Conservation (phyloP, 1,140 invertebrate genomes). For the Copidosoma floridanum region DNA sequence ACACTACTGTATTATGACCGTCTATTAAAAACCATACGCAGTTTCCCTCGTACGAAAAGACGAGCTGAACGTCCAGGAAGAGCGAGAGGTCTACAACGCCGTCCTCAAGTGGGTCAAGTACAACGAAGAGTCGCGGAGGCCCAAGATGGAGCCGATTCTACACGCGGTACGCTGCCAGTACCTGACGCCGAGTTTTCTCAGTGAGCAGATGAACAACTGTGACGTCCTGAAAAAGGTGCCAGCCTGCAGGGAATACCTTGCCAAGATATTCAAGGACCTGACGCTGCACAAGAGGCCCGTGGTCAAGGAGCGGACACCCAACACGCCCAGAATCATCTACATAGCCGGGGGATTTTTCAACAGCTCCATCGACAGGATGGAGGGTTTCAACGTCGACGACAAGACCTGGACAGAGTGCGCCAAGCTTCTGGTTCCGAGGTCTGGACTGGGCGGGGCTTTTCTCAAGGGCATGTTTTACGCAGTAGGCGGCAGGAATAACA, state of each 20-base stretch:
- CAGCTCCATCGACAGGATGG: constrained; percentile 81
- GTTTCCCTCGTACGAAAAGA: constrained; percentile 80
- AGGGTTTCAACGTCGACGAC: constrained; percentile 84
- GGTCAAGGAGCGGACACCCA: constrained; percentile 80
- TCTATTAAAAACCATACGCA: too few relatives aligned
- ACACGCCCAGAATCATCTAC: constrained; percentile 83
- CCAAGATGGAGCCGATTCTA: constrained; percentile 84
- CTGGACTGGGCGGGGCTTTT: constrained; percentile 85
- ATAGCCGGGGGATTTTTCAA: constrained; percentile 85
- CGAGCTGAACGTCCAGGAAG: constrained; percentile 86
- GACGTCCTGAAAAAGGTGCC: constrained; percentile 83
- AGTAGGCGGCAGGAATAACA: constrained; percentile 87
- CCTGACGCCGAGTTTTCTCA: constrained; percentile 83
- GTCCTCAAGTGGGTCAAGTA: constrained; percentile 88
- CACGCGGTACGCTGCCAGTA: constrained; percentile 87
- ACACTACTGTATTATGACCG: too few relatives aligned
- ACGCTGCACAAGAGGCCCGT: constrained; percentile 78
- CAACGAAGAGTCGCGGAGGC: constrained; percentile 78
- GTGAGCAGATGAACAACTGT: constrained; percentile 89
- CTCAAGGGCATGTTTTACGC: constrained; percentile 85
- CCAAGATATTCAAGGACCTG: constrained; percentile 85
- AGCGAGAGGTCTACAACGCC: constrained; percentile 87
- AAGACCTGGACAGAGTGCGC: constrained; percentile 78
- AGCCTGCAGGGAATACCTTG: constrained; percentile 85
- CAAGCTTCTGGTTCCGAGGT: constrained; percentile 77